Conservation (phyloP, 1,140 invertebrate species). For the Lepidurus arcticus region DNA sequence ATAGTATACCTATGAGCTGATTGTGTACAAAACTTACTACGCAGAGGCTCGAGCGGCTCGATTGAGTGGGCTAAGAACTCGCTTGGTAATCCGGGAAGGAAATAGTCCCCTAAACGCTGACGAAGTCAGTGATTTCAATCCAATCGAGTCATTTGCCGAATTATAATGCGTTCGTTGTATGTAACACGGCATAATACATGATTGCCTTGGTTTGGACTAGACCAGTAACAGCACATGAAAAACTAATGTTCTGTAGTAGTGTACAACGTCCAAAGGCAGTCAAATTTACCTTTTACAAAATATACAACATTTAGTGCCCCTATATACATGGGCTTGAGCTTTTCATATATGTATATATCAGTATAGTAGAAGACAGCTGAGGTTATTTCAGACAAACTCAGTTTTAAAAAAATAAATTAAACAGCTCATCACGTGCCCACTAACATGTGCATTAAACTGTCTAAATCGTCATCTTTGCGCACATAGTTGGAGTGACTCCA, state of each 20-base stretch:
- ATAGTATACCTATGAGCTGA: too few species aligned
- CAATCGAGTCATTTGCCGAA: conserved; percentile 19
- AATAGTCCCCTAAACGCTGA: conserved; percentile 61
- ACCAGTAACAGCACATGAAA: conserved; percentile 18
- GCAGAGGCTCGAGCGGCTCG: conserved; percentile 74
- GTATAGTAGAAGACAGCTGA: conserved; percentile 1
- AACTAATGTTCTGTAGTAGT: conserved; percentile 19
- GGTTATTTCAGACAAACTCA: conserved; percentile 26
- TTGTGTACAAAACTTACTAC: conserved; percentile 36
- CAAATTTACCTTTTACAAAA: conserved; percentile 22
- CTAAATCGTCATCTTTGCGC: conserved; percentile 36
- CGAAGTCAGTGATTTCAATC: conserved; percentile 52
- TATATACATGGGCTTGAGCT: background rate
- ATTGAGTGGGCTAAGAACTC: conserved; percentile 59
- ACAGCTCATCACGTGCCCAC: conserved; percentile 37
- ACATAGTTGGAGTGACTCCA: conserved; percentile 31
- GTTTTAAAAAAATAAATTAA: background rate
- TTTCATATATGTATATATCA: conserved; percentile 5
- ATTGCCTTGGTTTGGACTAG: conserved; percentile 18
- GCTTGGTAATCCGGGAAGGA: conserved; percentile 67
- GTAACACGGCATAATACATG: conserved; percentile 21
- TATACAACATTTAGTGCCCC: conserved; percentile 22
- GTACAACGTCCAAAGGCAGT: conserved; percentile 21
- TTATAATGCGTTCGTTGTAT: conserved; percentile 24
- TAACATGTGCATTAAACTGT: conserved; percentile 39